A percentile compares a stretch with the other conserved stretches of the same genome.
Evolutionary conservation across 1,140 invertebrate genomes (phyloP).

Genomic region (Heterodera schachtii): DNA sequence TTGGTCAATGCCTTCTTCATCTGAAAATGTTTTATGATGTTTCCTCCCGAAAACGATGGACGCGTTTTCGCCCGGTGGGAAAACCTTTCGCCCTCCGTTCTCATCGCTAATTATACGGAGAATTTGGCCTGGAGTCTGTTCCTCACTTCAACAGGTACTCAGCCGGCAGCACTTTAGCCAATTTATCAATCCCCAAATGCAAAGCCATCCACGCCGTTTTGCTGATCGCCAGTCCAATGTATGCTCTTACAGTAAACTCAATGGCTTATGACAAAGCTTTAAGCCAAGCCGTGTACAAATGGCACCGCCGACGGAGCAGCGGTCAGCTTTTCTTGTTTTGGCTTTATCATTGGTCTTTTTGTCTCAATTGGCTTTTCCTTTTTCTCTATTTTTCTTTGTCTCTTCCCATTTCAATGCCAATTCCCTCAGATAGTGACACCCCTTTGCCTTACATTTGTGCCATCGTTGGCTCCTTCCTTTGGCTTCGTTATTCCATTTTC

Average conservation of each 20-base stretch:
- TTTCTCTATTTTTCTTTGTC: no score
- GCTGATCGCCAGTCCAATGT: constrained; percentile 61
- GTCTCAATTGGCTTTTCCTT: no score
- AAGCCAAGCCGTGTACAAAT: constrained; percentile 63
- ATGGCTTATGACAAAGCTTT: constrained; percentile 16
- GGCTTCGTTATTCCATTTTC: constrained; percentile 61
- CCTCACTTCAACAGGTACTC: constrained; percentile 54
- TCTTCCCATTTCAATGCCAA: not conserved
- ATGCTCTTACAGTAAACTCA: constrained; percentile 18
- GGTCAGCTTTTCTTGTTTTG: not conserved
- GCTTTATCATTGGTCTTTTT: no score
- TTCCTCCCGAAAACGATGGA: not conserved
- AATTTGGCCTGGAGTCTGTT: constrained; percentile 60
- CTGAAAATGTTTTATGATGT: not conserved
- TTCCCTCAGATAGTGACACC: constrained; percentile 52
- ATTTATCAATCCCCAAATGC: not conserved
- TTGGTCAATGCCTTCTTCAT: no score
- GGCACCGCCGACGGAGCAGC: constrained; percentile 53
- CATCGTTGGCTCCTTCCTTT: constrained; percentile 51
- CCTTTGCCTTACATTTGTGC: constrained; percentile 60
- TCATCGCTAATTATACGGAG: constrained; percentile 48
- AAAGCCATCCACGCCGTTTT: constrained; percentile 58
- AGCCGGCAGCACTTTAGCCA: not conserved
- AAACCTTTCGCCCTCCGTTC: constrained; percentile 30
- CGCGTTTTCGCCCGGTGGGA: constrained; percentile 4